Evolutionary conservation across 2,888 invertebrate species (phyloP).

Genomic region (Cheiracanthium punctorium): DNA sequence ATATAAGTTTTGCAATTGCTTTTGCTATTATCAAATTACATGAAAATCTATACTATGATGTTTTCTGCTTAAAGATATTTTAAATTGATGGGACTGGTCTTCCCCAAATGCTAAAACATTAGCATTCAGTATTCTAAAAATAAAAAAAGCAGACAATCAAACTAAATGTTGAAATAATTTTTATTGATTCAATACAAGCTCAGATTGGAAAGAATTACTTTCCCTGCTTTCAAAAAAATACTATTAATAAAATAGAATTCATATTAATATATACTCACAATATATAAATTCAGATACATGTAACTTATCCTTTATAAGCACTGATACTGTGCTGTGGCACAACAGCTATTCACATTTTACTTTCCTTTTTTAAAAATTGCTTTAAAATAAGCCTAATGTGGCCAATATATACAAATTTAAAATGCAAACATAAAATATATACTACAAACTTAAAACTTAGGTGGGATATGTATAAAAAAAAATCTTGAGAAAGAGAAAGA

Average conservation of each 20-base stretch:
- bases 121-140: too few species aligned
- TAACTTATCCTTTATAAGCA: neutral
- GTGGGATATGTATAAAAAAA: neutral
- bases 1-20: too few species aligned
- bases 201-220: neutral
- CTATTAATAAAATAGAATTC: neutral
- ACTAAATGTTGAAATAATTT: neutral
- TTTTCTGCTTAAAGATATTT: too few species aligned
- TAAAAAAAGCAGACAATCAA: too few species aligned
- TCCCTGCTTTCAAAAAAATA: neutral
- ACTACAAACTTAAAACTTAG: neutral
- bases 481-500: neutral
- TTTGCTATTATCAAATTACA: too few species aligned
- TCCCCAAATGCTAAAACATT: too few species aligned
- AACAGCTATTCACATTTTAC: neutral
- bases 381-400: neutral
- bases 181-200: neutral
- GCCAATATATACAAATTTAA: constrained; percentile 5
- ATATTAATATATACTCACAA: neutral
- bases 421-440: neutral
- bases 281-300: neutral
- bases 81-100: too few species aligned
- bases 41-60: too few species aligned
- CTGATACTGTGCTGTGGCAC: too few species aligned
- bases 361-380: neutral